Percentiles rank a stretch among this genome's conserved stretches.
These are phyloP conservation scores for Malthinus flaveolus DNA, from an alignment of 2,888 invertebrate genomes.

Conservation along the genomic window DNA sequence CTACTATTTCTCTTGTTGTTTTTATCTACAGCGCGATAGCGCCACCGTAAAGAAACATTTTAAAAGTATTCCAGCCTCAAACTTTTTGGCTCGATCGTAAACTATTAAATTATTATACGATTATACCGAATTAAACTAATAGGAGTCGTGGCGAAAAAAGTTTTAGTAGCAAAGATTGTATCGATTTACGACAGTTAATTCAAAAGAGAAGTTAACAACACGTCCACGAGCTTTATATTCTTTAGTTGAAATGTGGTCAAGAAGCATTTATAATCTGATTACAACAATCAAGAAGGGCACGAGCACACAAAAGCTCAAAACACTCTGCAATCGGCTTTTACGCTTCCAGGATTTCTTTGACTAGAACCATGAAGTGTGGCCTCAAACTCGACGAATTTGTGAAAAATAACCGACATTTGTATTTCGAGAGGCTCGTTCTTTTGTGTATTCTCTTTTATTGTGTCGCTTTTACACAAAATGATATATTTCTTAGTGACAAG, in stretches of 20 bases:
- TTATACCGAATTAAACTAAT: too few species aligned
- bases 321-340: constrained; percentile 35
- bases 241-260: constrained; percentile 26
- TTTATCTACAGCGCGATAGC: too few species aligned
- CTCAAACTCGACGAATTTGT: constrained; percentile 41
- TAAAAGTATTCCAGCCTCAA: too few species aligned
- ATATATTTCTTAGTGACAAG: constrained; percentile 29
- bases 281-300: constrained; percentile 41
- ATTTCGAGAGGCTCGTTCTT: constrained; percentile 24
- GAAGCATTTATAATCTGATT: constrained; percentile 40
- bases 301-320: constrained; percentile 41
- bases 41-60: too few species aligned
- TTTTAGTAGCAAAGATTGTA: too few species aligned
- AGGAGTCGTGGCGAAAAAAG: too few species aligned
- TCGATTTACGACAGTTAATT: too few species aligned
- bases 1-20: too few species aligned
- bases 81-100: too few species aligned
- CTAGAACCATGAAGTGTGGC: constrained; percentile 39
- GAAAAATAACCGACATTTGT: constrained; percentile 45
- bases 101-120: too few species aligned
- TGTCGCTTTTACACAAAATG: constrained; percentile 18
- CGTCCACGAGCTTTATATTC: constrained; percentile 8
- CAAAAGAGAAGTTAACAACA: constrained; percentile 2
- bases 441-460: constrained; percentile 27
- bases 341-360: constrained; percentile 28